Conservation (phyloP, 2,888 invertebrate species). For the Stenotaenia linearis region DNA sequence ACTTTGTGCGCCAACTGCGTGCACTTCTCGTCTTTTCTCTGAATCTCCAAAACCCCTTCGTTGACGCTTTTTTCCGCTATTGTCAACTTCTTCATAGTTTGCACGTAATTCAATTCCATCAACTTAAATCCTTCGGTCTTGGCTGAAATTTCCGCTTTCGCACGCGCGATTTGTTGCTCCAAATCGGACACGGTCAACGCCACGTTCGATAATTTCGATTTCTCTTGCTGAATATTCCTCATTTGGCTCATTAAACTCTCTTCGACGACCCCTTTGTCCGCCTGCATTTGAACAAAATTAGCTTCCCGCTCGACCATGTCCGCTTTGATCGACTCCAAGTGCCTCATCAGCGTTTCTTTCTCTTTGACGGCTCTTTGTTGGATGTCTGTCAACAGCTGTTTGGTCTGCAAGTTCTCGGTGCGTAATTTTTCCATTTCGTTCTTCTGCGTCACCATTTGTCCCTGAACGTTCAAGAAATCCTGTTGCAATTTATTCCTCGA, state of each 20-base stretch:
- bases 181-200: constrained; percentile 44
- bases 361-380: constrained; percentile 49
- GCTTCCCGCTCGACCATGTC: constrained; percentile 52
- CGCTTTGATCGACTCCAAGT: constrained; percentile 50
- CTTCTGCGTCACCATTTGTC: constrained; percentile 41
- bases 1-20: constrained; percentile 45
- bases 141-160: constrained; percentile 45
- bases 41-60: constrained; percentile 46
- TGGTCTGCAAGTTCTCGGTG: constrained; percentile 45
- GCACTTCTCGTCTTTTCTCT: constrained; percentile 43
- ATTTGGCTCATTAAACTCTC: constrained; percentile 44
- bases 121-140: constrained; percentile 44
- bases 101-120: constrained; percentile 47
- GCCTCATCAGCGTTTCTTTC: constrained; percentile 49
- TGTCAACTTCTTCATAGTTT: constrained; percentile 46
- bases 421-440: constrained; percentile 47
- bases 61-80: constrained; percentile 46
- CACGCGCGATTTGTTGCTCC: constrained; percentile 45
- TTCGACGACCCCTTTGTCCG: constrained; percentile 45
- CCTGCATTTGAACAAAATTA: constrained; percentile 47
- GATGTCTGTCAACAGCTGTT: constrained; percentile 45
- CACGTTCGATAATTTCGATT: constrained; percentile 41
- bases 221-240: constrained; percentile 47
- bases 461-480: constrained; percentile 46
- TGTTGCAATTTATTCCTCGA: constrained; percentile 46